These are phyloP conservation scores for Dyspetes luteomarginatus DNA, from an alignment of 2,888 invertebrate genomes.

Conservation along the genomic window DNA sequence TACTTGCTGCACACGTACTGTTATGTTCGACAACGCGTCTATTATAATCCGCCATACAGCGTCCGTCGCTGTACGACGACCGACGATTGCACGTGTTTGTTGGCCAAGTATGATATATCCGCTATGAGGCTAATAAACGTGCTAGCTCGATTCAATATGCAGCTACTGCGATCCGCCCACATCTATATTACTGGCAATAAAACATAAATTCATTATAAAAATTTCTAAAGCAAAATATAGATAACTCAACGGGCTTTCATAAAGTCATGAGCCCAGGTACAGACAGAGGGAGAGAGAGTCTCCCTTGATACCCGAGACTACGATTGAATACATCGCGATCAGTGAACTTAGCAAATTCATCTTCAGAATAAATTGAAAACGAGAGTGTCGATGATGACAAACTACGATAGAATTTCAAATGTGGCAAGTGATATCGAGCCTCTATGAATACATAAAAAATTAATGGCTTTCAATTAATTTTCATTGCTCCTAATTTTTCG, in stretches of 20 bases:
- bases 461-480: too few species aligned
- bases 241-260: not conserved
- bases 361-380: too few species aligned
- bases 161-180: slow-evolving; percentile 56
- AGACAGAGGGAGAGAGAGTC: too few species aligned
- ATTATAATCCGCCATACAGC: slow-evolving; percentile 42
- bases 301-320: too few species aligned
- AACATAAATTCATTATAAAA: slow-evolving; percentile 18
- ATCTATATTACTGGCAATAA: slow-evolving; percentile 27
- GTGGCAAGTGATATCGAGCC: too few species aligned
- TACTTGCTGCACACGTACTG: slow-evolving; percentile 29
- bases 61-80: not conserved
- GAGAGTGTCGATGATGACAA: too few species aligned
- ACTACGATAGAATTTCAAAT: too few species aligned
- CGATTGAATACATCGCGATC: too few species aligned
- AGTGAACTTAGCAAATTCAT: too few species aligned
- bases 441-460: too few species aligned
- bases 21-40: slow-evolving; percentile 48
- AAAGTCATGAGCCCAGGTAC: not conserved
- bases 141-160: not conserved
- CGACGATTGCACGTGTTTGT: slow-evolving; percentile 34
- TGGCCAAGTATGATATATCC: slow-evolving; percentile 4
- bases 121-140: slow-evolving; percentile 14
- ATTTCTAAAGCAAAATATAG: slow-evolving; percentile 16
- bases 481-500: too few species aligned